phyloP scores from a whole-genome alignment of 2,888 invertebrate genomes.

The Sicus ferrugineus region DNA sequence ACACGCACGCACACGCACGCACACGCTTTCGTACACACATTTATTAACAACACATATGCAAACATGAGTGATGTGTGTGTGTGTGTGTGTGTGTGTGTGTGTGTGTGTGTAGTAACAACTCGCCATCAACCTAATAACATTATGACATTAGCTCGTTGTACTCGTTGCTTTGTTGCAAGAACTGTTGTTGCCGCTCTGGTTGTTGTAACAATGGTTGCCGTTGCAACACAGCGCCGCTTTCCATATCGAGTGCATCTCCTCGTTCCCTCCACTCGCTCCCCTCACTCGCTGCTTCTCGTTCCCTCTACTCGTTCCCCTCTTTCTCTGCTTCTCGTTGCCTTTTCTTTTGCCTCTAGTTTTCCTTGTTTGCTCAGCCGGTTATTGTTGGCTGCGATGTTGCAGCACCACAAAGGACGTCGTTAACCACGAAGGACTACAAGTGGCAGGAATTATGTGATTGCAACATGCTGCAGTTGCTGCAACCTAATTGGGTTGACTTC shows the following conservation, averaged over 20 bases:
- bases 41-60: too few relatives aligned
- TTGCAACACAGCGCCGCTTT: slow-evolving; percentile 6
- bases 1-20: neutral
- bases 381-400: slow-evolving; percentile 23
- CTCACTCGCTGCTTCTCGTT: neutral
- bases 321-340: neutral
- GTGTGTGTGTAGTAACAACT: slow-evolving; percentile 7
- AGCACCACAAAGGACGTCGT: slow-evolving; percentile 23
- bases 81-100: neutral
- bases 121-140: slow-evolving; percentile 40
- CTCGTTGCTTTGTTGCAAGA: slow-evolving; percentile 3
- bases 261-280: neutral
- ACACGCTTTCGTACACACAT: neutral
- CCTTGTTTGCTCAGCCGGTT: neutral
- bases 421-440: slow-evolving; percentile 31
- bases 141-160: slow-evolving; percentile 36
- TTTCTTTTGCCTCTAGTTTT: neutral
- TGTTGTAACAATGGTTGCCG: neutral
- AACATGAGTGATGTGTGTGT: neutral
- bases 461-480: slow-evolving; percentile 28
- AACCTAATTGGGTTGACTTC: slow-evolving; percentile 31
- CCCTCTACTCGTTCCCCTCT: neutral
- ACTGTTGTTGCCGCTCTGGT: neutral
- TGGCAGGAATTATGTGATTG: slow-evolving; percentile 30
- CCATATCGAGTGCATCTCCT: slow-evolving; percentile 17